Evolutionary conservation across 2,888 invertebrate genomes (phyloP), one percentile per base, ranked within the genome.

Genomic region (Drosophila longiperda): DNA sequence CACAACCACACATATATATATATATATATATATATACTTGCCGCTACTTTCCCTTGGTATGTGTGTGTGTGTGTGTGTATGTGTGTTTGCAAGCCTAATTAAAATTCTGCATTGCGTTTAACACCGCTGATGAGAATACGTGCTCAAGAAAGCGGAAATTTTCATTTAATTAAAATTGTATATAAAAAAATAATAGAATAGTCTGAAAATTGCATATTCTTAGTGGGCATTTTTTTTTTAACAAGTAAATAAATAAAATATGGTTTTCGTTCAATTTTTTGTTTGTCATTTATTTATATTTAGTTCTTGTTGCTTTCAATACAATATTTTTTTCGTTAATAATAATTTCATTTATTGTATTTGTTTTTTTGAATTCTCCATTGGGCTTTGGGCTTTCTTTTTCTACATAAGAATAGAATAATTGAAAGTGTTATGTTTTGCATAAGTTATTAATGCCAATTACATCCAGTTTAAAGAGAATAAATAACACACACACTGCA

Each of bases 51-150:
- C 26, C 20, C 32, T 12, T 59, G 45, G 48, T 40, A 17, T 45
- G 58, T 59, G 63, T 67, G 66, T 33, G 63, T 67, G 66, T 33
- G 64, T 68, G 26, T 26, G 26, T 26, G 64, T 68, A 52, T 58
- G 63, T 49, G 49, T 75, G 66, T 59, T 53, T 58, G 85, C 67
- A 61, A 71, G 75, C 76, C 90, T 88, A 90, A 88, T 88, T 88
- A 87, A 89, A 90, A 90, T 90, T 85, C 87, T 71, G 85, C 83
- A 80, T 78, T 75, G 83, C 89, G 78, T 90, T 90, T 85, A 87
- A 80, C 82, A 75, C 67, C 75, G 79, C 74, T 90, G 87, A 87
- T 87, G 87, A 87, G 84, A 87, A 80, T 75, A 87, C 83, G 85
- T 87, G 89, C 80, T 77, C 82, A 80, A 84, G 87, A 83, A 75